Base-by-base conservation (phyloP, 2,888 invertebrate species). In the Agrotis puta region DNA sequence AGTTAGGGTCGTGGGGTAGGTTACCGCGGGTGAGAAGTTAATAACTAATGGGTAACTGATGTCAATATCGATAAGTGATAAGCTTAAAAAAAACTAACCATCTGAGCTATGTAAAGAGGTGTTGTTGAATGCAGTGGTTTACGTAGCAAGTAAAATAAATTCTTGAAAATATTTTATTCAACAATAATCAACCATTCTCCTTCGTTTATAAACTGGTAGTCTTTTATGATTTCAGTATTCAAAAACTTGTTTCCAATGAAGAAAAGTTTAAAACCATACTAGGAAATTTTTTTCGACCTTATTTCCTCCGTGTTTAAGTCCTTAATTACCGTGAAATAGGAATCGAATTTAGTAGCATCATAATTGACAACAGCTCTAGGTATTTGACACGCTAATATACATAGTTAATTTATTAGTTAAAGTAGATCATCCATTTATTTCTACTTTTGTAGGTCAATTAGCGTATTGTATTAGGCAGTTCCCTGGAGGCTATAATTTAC, bases 391-490 rank as follows among this genome's bases (percentile, higher is more conserved):
- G 69, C 51, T 22, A 64, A 65, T 64, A 27, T 39, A 9, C 11
- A 39, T 58, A 57, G 13, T 47, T 72, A 65, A 73, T 77, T 75
- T 59, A 67, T 70, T 75, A 66, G 27, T 20, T 59, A 80, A 74
- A 72, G 47, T 84, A 76, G 72, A 71, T 62, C 24, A 64, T 39
- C 50, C 70, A 64, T 77, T 82, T 65, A 50, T 75, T 59, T 69
- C 24, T 54, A 64, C 65, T 50, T 56, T 71, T 83, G 48, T 76
- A 64, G 75, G 77, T 82, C 82, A 84, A 83, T 83, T 81, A 84
- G 62, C 51, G 33, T 75, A 81, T 78, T 78, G 76, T 54, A 75
- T 81, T 82, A 27, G 64, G 57, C 27, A 61, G 33, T 53, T 53
- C 85, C 75, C 75, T 64, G 63, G 69, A 63, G 70, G 27, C 48